Base-by-base conservation (phyloP, 2,113 vertebrate species). In the Odontophorus gujanensis region DNA sequence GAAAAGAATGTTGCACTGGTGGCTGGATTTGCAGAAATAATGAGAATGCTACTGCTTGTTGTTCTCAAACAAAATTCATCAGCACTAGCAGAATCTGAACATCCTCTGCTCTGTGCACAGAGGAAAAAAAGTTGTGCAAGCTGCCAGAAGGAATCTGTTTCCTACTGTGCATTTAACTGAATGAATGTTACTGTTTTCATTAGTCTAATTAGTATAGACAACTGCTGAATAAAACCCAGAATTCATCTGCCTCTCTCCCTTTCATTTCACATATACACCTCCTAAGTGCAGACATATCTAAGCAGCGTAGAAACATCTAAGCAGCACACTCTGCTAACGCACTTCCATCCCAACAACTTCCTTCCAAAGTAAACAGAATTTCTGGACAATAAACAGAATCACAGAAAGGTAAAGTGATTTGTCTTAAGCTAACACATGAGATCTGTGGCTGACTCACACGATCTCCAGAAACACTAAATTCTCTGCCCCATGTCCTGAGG, bases 31-130 rank as follows among this genome's bases (percentile, higher is more conserved):
- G 38, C 34, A 85, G 50, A 73, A 89, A 76, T 69, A 57, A 84
- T 26, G 42, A 85, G 36, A 72, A 19, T 0, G 0, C 17, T 80
- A n/a, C 11, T n/a, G 14, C 48, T 42, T 2, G 0, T 3, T 81
- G 66, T 38, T 82, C 63, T 91, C 55, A 55, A 73, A 16, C 38
- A 61, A 69, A 58, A 62, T 80, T 58, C 42, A 20, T 88, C 74
- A 75, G 74, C 81, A 75, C 32, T 25, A 45, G 42, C 45, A 81
- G 59, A 42, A 15, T 59, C 62, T 58, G n/a, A 93, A 28, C 25
- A 36, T 11, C 5, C 20, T 72, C 36, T 80, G 38, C 48, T 61
- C 65, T 50, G 30, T 13, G 45, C 58, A 45, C 76, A 66, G 67
- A 17, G n/a, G 79, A 63, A 62, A 84, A 92, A 89, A 76, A 28